Percentiles rank a stretch among this genome's conserved stretches.
Evolutionary conservation across 1,140 invertebrate species (phyloP).

Genomic region (Caenorhabditis remanei): DNA sequence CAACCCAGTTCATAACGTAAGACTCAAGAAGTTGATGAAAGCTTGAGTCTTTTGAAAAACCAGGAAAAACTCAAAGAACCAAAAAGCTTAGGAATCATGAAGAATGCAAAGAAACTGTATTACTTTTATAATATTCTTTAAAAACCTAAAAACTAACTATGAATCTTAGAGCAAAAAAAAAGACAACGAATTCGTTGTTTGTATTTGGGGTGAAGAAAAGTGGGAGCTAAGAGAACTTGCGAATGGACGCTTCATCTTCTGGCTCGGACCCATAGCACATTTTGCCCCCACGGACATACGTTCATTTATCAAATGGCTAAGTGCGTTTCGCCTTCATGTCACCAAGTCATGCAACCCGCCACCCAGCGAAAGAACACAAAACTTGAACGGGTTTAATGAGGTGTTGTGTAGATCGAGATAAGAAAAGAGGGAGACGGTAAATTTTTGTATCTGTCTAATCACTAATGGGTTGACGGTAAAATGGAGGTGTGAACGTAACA

Average conservation of each 20-base stretch:
- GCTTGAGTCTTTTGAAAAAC: not conserved
- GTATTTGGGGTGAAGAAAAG: not conserved
- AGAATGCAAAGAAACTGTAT: not conserved
- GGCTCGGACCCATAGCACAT: slow-evolving; percentile 30
- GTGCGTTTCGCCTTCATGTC: slow-evolving; percentile 47
- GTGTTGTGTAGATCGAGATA: slow-evolving; percentile 3
- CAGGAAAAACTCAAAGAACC: not conserved
- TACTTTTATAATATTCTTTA: not conserved
- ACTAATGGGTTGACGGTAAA: not conserved
- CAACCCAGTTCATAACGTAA: not conserved
- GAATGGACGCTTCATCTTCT: slow-evolving; percentile 2
- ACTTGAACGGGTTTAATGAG: not conserved
- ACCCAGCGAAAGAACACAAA: slow-evolving; percentile 20
- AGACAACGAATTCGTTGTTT: not conserved
- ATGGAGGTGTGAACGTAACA: not conserved
- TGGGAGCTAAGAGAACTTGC: not conserved
- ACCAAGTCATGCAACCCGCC: slow-evolving; percentile 45
- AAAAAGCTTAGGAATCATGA: not conserved
- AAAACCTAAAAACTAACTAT: too few species aligned
- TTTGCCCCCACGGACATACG: slow-evolving; percentile 50
- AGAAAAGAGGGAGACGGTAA: not conserved
- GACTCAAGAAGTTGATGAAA: not conserved
- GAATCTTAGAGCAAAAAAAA: not conserved
- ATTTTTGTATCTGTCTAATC: not conserved
- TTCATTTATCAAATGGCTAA: slow-evolving; percentile 55